These are phyloP conservation scores for Iphiclides podalirius DNA, from an alignment of 2,888 invertebrate genomes.

Conservation along the genomic window DNA sequence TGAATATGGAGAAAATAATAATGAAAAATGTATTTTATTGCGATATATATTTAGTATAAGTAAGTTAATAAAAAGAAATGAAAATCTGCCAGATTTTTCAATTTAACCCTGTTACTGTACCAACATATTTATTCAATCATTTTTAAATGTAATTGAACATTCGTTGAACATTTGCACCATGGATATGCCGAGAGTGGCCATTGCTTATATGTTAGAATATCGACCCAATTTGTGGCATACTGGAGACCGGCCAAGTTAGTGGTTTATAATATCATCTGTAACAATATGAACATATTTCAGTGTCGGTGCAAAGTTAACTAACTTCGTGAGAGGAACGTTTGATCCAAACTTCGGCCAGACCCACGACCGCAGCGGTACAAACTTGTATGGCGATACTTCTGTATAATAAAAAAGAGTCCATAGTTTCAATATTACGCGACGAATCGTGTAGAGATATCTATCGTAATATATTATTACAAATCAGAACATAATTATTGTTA, in stretches of 20 bases:
- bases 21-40: too few relatives aligned
- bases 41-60: too few relatives aligned
- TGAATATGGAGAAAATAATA: too few relatives aligned
- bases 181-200: too few relatives aligned
- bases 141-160: too few relatives aligned
- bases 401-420: constrained; percentile 10
- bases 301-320: constrained; percentile 32
- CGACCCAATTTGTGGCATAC: neutral
- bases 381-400: constrained; percentile 13
- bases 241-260: neutral
- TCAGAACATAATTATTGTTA: neutral
- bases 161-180: too few relatives aligned
- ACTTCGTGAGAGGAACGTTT: constrained; percentile 41
- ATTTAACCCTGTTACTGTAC: too few relatives aligned
- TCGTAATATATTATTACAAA: constrained; percentile 5
- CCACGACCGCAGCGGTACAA: constrained; percentile 35
- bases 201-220: too few relatives aligned
- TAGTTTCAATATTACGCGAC: constrained; percentile 3
- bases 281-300: constrained; percentile 39
- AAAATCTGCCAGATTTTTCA: too few relatives aligned
- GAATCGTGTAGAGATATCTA: constrained; percentile 14
- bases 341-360: constrained; percentile 40
- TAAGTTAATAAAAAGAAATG: too few relatives aligned
- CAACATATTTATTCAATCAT: too few relatives aligned
- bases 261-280: constrained; percentile 2